These are phyloP conservation scores for Limonius californicus DNA, from an alignment of 1,140 invertebrate genomes.

Conservation along the genomic window DNA sequence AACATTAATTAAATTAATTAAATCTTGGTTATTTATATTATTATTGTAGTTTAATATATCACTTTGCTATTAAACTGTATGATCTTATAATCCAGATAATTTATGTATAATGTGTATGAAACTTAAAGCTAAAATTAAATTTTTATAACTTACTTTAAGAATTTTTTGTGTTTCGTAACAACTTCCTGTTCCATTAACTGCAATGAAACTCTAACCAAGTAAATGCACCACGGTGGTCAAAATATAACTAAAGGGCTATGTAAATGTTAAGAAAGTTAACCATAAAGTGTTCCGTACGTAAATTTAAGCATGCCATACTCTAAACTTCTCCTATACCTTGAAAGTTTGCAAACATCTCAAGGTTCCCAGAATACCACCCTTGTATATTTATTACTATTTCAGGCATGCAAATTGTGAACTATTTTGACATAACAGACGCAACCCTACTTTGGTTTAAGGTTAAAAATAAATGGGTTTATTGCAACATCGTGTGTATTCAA, in stretches of 20 bases:
- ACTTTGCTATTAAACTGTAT: too few species aligned
- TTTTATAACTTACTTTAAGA: too few species aligned
- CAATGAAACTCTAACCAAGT: too few species aligned
- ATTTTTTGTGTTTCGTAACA: too few species aligned
- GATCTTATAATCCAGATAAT: too few species aligned
- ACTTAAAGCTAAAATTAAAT: too few species aligned
- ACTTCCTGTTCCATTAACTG: too few species aligned
- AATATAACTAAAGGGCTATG: not conserved
- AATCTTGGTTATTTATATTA: too few species aligned
- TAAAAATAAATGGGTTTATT: conserved; percentile 27
- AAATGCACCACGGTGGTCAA: too few species aligned
- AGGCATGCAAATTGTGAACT: not conserved
- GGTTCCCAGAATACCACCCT: not conserved
- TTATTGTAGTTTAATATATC: too few species aligned
- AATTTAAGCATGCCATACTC: not conserved
- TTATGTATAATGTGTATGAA: too few species aligned
- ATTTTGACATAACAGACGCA: conserved; percentile 11
- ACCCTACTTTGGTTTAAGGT: conserved; percentile 19
- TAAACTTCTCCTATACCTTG: not conserved
- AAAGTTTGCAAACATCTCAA: conserved; percentile 3
- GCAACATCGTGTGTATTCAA: not conserved
- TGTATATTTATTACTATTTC: not conserved
- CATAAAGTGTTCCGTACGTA: not conserved
- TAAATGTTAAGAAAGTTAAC: not conserved
- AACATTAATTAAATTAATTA: too few species aligned